Conservation (phyloP, 37 sponge, comb jelly and placozoan genomes). For the Spongia lamella region DNA sequence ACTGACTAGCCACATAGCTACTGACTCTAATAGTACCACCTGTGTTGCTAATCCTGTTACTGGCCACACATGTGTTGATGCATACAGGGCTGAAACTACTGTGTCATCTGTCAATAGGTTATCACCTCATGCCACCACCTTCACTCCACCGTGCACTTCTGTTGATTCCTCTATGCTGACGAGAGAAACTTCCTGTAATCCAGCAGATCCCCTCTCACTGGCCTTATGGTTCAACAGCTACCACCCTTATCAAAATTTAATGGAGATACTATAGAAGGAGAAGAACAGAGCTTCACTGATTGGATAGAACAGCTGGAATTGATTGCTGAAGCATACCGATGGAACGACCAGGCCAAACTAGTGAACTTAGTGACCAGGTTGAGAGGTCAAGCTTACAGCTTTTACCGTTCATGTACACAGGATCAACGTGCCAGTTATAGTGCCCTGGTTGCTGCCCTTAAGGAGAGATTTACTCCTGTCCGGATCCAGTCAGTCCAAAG, state of each 20-base stretch:
- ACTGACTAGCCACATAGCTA: too few species aligned
- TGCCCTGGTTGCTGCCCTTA: conserved; percentile 7
- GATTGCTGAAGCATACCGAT: neutral
- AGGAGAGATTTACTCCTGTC: conserved; percentile 39
- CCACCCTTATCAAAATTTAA: conserved; percentile 6
- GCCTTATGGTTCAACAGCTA: conserved; percentile 5
- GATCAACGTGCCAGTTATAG: conserved; percentile 26
- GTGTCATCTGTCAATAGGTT: too few species aligned
- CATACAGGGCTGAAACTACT: too few species aligned
- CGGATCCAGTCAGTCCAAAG: conserved; percentile 38
- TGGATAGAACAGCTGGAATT: conserved; percentile 11
- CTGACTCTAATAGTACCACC: too few species aligned
- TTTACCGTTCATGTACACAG: conserved; percentile 8
- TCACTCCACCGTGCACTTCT: too few species aligned
- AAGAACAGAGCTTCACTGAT: neutral
- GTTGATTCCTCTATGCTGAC: too few species aligned
- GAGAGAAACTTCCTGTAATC: too few species aligned
- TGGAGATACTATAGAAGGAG: neutral
- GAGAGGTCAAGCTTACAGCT: neutral
- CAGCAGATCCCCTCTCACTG: neutral
- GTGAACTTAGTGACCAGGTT: conserved; percentile 9
- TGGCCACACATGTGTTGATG: too few species aligned
- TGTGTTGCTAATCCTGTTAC: too few species aligned
- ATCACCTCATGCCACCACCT: too few species aligned
- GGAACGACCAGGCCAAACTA: neutral